phyloP scores from a whole-genome alignment of 1,140 invertebrate species.

The Propsilocerus akamusi region DNA sequence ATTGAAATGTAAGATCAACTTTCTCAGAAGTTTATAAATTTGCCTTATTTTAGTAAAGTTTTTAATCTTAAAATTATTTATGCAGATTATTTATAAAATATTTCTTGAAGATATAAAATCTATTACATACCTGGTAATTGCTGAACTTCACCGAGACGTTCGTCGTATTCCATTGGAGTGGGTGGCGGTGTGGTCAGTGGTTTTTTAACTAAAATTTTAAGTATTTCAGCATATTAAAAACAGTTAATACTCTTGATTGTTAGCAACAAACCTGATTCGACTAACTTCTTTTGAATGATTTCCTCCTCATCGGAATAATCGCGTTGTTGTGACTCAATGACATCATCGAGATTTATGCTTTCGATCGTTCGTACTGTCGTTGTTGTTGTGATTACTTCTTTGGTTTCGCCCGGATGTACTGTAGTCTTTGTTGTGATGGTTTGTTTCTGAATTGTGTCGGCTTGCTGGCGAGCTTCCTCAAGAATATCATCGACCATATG shows the following conservation, averaged over 20 bases:
- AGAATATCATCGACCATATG: background rate
- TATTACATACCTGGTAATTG: conserved; percentile 2
- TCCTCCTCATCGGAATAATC: background rate
- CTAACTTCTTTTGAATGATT: background rate
- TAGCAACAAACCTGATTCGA: background rate
- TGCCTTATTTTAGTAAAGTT: background rate
- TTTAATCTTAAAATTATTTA: background rate
- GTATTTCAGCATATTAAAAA: background rate
- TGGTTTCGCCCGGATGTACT: background rate
- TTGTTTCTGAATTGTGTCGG: background rate
- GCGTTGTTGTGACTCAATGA: background rate
- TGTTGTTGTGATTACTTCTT: background rate
- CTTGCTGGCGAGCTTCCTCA: background rate
- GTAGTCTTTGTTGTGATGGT: background rate
- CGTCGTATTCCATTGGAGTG: background rate
- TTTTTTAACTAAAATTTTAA: background rate
- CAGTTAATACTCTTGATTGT: background rate
- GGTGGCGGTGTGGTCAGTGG: background rate
- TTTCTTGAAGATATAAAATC: background rate
- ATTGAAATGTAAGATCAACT: background rate
- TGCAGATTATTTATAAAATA: background rate
- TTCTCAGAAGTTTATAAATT: background rate
- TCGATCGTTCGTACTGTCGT: background rate
- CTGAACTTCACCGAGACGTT: background rate
- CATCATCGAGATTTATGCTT: background rate